These are phyloP conservation scores for Melieria omissa DNA, from an alignment of 2,888 invertebrate species.

Conservation along the genomic window DNA sequence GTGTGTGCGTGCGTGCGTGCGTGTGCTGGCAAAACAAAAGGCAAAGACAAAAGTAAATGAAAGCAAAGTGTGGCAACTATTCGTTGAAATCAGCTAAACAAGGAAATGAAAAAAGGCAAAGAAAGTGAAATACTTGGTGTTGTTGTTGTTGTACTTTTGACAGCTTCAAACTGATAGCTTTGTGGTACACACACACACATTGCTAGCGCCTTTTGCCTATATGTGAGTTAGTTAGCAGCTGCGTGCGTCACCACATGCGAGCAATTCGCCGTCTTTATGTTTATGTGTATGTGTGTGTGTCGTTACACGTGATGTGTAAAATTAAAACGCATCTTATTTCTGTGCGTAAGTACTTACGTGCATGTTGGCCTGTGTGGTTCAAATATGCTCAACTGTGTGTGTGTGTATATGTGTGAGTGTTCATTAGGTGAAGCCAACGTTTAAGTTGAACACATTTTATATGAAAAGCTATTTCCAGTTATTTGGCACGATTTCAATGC, in stretches of 20 bases:
- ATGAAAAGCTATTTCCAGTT: too few relatives aligned
- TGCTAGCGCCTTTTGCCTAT: neutral
- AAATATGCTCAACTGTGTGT: neutral
- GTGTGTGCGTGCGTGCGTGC: conserved; percentile 32
- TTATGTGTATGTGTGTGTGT: neutral
- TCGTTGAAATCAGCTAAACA: conserved; percentile 1
- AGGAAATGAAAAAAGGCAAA: conserved; percentile 48
- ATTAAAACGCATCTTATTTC: conserved; percentile 5
- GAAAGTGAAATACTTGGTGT: conserved; percentile 51
- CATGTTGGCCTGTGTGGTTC: too few relatives aligned
- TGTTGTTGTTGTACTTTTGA: conserved; percentile 23
- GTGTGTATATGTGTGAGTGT: conserved; percentile 9
- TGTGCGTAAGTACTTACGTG: too few relatives aligned
- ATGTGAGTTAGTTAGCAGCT: neutral
- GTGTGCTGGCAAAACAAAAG: conserved; percentile 32
- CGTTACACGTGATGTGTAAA: neutral
- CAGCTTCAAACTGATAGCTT: conserved; percentile 11
- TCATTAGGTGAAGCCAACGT: neutral
- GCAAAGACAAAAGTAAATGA: neutral
- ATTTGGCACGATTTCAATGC: too few relatives aligned
- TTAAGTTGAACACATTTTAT: neutral
- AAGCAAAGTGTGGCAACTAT: neutral
- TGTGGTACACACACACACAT: neutral
- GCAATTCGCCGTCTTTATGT: neutral
- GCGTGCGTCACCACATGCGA: neutral